phyloP scores from a whole-genome alignment of 2,888 invertebrate species.

The Lithophane leautieri region DNA sequence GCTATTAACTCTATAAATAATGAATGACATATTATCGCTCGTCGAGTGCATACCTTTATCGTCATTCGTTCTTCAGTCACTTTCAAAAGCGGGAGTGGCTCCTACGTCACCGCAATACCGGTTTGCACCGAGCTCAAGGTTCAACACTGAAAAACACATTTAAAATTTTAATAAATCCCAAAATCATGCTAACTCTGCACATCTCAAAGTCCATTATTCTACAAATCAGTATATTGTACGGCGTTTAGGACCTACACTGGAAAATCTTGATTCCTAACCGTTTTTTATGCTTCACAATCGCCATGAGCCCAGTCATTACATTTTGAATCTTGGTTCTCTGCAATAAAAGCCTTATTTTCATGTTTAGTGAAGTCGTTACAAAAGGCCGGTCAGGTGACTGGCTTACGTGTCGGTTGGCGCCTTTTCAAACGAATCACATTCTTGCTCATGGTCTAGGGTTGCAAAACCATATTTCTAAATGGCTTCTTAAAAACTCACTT shows the following conservation, averaged over 20 bases:
- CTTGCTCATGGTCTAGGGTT: constrained; percentile 71
- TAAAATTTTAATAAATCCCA: constrained; percentile 10
- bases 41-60: neutral
- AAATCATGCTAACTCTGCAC: constrained; percentile 25
- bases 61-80: constrained; percentile 34
- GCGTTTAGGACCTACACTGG: constrained; percentile 72
- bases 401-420: constrained; percentile 81
- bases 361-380: constrained; percentile 19
- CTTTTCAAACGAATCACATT: constrained; percentile 85
- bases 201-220: constrained; percentile 59
- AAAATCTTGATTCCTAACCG: constrained; percentile 71
- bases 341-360: constrained; percentile 37
- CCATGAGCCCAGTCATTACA: constrained; percentile 1
- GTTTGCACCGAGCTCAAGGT: constrained; percentile 60
- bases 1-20: neutral
- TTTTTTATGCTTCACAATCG: constrained; percentile 24
- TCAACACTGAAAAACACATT: constrained; percentile 47
- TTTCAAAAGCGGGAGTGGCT: constrained; percentile 67
- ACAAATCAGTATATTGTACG: constrained; percentile 53
- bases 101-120: constrained; percentile 63
- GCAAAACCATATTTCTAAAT: constrained; percentile 21
- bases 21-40: neutral
- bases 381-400: constrained; percentile 86
- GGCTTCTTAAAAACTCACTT: neutral
- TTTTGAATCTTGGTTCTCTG: constrained; percentile 25